Percentiles rank a stretch among this genome's conserved stretches.
Evolutionary conservation across 1,140 invertebrate species (phyloP).

Genomic region (Hylaeus volcanicus): DNA sequence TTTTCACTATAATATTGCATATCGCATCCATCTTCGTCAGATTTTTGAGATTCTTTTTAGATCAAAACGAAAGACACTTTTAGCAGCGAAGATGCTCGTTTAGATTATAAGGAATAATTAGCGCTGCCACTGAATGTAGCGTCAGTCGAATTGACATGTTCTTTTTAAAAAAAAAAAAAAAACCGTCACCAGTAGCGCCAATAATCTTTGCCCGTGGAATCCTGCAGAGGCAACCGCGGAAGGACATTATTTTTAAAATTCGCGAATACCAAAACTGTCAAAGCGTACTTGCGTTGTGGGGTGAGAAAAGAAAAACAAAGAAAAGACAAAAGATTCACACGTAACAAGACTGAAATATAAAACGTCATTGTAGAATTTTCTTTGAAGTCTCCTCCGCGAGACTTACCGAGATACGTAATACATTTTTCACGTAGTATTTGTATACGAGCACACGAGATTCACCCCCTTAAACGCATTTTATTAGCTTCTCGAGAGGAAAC

Average conservation of each 20-base stretch:
- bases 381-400: conserved; percentile 2
- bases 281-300: neutral
- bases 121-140: too few relatives aligned
- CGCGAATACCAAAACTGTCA: conserved; percentile 30
- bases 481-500: neutral
- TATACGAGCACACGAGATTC: conserved; percentile 5
- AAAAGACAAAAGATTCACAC: conserved; percentile 35
- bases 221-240: neutral
- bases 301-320: neutral
- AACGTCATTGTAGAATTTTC: conserved; percentile 40
- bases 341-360: conserved; percentile 69
- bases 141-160: too few relatives aligned
- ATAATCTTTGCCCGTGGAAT: too few relatives aligned
- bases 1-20: too few relatives aligned
- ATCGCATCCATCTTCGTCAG: too few relatives aligned
- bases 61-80: too few relatives aligned
- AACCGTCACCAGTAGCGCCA: too few relatives aligned
- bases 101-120: too few relatives aligned
- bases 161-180: too few relatives aligned
- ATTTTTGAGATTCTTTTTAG: too few relatives aligned
- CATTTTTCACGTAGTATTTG: neutral
- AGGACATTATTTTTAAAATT: neutral
- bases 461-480: conserved; percentile 4
- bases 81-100: too few relatives aligned
- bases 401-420: neutral